Percentiles rank a stretch among this genome's conserved stretches.
Conservation (phyloP, 2,888 invertebrate genomes). For the Patella ulyssiponensis region DNA sequence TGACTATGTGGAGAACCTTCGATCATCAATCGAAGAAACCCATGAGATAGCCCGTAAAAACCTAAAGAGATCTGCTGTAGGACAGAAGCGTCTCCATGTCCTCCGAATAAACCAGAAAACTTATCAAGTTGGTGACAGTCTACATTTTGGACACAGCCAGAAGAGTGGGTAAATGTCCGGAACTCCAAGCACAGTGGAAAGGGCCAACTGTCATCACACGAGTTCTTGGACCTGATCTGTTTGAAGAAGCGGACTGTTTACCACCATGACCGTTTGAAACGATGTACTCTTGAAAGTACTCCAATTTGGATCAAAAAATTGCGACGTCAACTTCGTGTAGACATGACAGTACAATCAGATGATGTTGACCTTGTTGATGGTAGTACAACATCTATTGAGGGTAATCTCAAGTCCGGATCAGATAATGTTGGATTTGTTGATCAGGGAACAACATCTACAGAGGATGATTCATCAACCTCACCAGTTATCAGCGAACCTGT, state of each 20-base stretch:
- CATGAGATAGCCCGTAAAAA: not conserved
- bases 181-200: slow-evolving; percentile 25
- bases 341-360: too few relatives aligned
- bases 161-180: slow-evolving; percentile 15
- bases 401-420: too few relatives aligned
- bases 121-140: not conserved
- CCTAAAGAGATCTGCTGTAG: not conserved
- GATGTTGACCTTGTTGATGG: too few relatives aligned
- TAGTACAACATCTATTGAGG: too few relatives aligned
- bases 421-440: too few relatives aligned
- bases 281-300: not conserved
- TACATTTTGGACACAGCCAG: slow-evolving; percentile 9
- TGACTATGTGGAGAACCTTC: not conserved
- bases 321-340: too few relatives aligned
- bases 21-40: not conserved
- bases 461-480: too few relatives aligned
- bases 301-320: not conserved
- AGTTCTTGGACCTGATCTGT: not conserved
- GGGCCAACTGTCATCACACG: slow-evolving; percentile 18
- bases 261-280: slow-evolving; percentile 11
- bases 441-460: too few relatives aligned
- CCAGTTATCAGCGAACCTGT: too few relatives aligned
- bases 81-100: not conserved
- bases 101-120: not conserved
- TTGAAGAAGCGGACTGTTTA: not conserved